Base-by-base conservation (phyloP, 1,140 invertebrate species). In the Drosophila nannoptera region DNA sequence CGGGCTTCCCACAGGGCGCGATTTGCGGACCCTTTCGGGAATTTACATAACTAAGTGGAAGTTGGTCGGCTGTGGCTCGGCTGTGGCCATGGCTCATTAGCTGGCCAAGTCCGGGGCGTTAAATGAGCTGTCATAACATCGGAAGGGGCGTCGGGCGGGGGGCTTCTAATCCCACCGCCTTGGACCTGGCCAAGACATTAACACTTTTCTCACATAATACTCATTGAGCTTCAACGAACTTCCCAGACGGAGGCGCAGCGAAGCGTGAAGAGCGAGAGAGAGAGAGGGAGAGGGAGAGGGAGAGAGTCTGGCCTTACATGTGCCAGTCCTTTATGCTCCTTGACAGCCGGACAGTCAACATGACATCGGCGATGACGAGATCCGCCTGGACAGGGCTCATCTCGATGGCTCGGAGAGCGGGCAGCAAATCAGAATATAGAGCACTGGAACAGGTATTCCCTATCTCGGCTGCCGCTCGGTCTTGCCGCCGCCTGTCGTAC, bases 61-160 rank as follows among this genome's bases (percentile, higher is more conserved):
- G 8, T 35, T 46, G 49, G 50, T 29, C 38, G 40, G 36, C 48
- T n/a, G n/a, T n/a, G n/a, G 45, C 7, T 2, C 14, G 4, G 12
- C 14, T 38, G 50, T 40, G 35, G 31, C 62, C 9, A 49, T 32
- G 63, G 43, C 53, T 46, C 43, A 58, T 66, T 66, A 48, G 45
- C 11, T 40, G 50, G 32, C 54, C 61, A 64, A 46, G 40, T n/a
- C 8, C 7, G 33, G 46, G 43, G 72, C 77, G 77, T 81, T 81
- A 81, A 81, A 81, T 77, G 77, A 81, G 77, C 77, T 81, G 77
- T 81, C 77, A 81, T 81, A 81, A 81, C 78, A 81, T 22, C 3
- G 22, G 22, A n/a, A 29, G 12, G 29, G 29, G 29, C n/a, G 14
- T 16, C 16, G 7, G 7, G 4, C 11, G n/a, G 5, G 7, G 5